Conservation (phyloP, 2,113 vertebrate species). For the Cebidichthys violaceus region DNA sequence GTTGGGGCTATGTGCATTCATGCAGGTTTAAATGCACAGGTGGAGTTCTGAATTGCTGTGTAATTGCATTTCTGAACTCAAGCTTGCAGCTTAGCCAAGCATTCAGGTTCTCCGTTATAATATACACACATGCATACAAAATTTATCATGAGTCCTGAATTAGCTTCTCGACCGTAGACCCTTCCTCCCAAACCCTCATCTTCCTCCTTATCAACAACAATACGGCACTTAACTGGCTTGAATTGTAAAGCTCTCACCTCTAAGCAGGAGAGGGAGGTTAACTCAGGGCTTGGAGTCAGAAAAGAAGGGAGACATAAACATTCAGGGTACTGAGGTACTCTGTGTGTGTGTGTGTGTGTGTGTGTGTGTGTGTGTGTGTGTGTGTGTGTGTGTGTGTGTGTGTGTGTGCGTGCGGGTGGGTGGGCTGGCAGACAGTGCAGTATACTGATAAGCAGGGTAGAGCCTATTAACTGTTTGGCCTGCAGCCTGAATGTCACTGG, state of each 20-base stretch:
- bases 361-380: conserved; percentile 11
- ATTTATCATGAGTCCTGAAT: conserved; percentile 41
- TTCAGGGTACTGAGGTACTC: neutral
- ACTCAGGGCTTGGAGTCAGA: conserved; percentile 21
- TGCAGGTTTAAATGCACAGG: conserved; percentile 19
- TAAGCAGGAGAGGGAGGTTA: conserved; percentile 39
- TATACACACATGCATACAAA: conserved; percentile 34
- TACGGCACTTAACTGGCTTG: conserved; percentile 55
- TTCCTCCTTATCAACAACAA: conserved; percentile 57
- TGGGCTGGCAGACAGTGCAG: conserved; percentile 44
- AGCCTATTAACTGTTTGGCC: conserved; percentile 64
- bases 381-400: conserved; percentile 2
- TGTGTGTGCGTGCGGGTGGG: neutral
- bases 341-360: conserved; percentile 4
- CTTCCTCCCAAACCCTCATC: conserved; percentile 47
- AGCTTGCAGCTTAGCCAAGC: conserved; percentile 26
- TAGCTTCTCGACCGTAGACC: neutral
- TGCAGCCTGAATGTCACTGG: conserved; percentile 53
- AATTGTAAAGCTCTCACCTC: conserved; percentile 54
- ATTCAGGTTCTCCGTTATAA: conserved; percentile 25
- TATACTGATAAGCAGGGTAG: conserved; percentile 63
- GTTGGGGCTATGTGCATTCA: conserved; percentile 9
- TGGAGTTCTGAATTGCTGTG: conserved; percentile 35
- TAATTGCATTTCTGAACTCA: conserved; percentile 45
- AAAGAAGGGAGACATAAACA: conserved; percentile 15